A percentile compares a stretch with the other conserved stretches of the same genome.
Conservation (phyloP, 2,888 invertebrate genomes). For the Mimachlamys varia region DNA sequence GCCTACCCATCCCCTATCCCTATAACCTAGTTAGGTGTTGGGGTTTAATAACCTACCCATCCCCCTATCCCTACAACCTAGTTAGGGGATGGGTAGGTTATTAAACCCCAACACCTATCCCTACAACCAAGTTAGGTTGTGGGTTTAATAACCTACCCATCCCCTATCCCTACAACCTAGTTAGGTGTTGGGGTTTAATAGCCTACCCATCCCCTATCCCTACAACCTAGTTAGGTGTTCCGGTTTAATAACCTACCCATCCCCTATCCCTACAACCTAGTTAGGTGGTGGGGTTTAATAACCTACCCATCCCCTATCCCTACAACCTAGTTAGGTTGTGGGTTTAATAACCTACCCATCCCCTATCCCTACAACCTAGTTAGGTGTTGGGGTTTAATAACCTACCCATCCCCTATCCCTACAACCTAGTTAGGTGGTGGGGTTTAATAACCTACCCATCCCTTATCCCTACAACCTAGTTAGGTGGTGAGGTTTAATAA, state of each 20-base stretch:
- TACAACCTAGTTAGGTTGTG: too few species aligned
- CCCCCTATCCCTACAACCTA: background rate
- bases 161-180: background rate
- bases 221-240: background rate
- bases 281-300: background rate
- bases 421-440: background rate
- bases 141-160: background rate
- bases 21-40: too few species aligned
- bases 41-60: too few species aligned
- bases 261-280: background rate
- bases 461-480: background rate
- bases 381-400: background rate
- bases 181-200: background rate
- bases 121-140: background rate
- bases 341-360: too few species aligned
- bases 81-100: background rate
- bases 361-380: background rate
- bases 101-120: too few species aligned
- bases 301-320: too few species aligned
- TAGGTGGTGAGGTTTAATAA: background rate
- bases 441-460: background rate
- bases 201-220: too few species aligned
- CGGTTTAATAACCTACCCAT: background rate
- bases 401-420: too few species aligned
- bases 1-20: too few species aligned